Base-by-base conservation (phyloP, 30 jellyfish, hydroid and myxozoan species). In the Turritopsis rubra region DNA sequence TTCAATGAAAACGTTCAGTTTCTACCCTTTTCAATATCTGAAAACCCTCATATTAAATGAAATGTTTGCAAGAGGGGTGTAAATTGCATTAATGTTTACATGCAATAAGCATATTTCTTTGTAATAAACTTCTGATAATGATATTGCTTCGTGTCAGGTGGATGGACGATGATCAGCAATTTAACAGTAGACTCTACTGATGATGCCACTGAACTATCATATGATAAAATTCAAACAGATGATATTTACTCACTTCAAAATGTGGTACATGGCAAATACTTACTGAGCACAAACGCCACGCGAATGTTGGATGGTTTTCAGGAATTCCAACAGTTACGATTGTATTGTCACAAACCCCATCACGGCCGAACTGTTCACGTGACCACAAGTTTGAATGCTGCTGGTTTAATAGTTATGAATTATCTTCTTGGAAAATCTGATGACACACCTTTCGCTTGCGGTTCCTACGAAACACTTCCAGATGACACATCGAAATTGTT, bases 341-440 rank as follows among this genome's bases (percentile, higher is more conserved):
- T 68, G 77, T 68, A 68, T 1, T 68, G 77, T 68, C 77, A 68
- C 77, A 68, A 68, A 68, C 77, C 77, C 8, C 9, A 27, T 68
- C 77, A 9, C 21, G 77, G 77, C 0, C 28, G 77, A 68, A 68
- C 77, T 8, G 19, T 68, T 22, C 77, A 68, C 77, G 30, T 68
- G 28, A 27, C 19, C 28, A 68, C 77, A 68, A 27, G 16, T 7
- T 9, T n/a, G 17, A 68, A 68, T 19, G 9, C 1, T 27, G 19
- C 17, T 17, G 77, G 77, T n/a, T 68, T 9, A 23, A 27, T 9
- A 0, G 77, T 68, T 16, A 0, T 68, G 77, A 27, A 68, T 1
- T 19, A 68, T 27, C 0, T 68, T n/a, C 28, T 23, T 68, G 77
- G 77, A 68, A n/a, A n/a, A 68, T n/a, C 77, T 27, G 77, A 68